phyloP scores from a whole-genome alignment of 2,888 invertebrate species.

The Bursaphelenchus okinawaensis region DNA sequence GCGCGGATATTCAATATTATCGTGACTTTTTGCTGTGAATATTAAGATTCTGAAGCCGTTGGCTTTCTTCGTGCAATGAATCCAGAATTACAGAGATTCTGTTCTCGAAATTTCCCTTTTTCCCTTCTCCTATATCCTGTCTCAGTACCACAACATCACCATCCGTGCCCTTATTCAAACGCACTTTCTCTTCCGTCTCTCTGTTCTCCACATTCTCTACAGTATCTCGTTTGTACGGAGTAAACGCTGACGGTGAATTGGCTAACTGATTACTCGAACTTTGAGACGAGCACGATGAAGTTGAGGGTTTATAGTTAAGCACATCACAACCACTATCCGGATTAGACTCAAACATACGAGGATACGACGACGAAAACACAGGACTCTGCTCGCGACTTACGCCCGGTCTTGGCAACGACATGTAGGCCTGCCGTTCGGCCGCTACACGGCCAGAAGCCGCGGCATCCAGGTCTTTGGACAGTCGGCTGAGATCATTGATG shows the following conservation, averaged over 20 bases:
- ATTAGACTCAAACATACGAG: slow-evolving; percentile 15
- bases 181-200: neutral
- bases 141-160: slow-evolving; percentile 15
- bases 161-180: neutral
- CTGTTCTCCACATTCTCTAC: neutral
- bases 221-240: neutral
- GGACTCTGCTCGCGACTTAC: slow-evolving; percentile 63
- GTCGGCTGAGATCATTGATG: slow-evolving; percentile 67
- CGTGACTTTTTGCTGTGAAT: slow-evolving; percentile 11
- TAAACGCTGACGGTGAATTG: neutral
- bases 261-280: neutral
- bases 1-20: no score
- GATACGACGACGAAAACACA: slow-evolving; percentile 10
- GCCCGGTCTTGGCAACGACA: slow-evolving; percentile 88
- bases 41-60: neutral
- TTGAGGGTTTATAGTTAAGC: neutral
- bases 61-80: slow-evolving; percentile 38
- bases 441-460: slow-evolving; percentile 55
- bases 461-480: slow-evolving; percentile 56
- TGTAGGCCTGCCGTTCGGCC: slow-evolving; percentile 74
- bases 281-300: neutral
- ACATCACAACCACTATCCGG: slow-evolving; percentile 4
- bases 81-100: slow-evolving; percentile 52
- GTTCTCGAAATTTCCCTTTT: slow-evolving; percentile 39
- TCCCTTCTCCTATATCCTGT: slow-evolving; percentile 23